A percentile compares a stretch with the other conserved stretches of the same genome.
Conservation (phyloP, 2,797 vertebrate genomes). For the Anolis apletophallus region DNA sequence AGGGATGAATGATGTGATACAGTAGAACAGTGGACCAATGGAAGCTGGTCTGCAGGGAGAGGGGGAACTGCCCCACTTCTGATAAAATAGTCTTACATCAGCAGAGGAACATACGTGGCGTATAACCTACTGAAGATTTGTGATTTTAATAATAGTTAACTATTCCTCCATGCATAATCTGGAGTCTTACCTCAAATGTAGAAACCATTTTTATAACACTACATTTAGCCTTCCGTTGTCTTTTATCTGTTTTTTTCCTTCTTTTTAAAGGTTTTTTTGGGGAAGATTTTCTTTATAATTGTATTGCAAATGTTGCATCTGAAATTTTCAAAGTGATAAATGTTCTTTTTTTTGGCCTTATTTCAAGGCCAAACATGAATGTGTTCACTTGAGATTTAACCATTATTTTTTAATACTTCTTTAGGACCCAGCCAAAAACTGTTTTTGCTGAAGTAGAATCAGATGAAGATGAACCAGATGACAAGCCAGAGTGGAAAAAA, state of each 20-base stretch:
- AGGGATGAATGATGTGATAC: no score
- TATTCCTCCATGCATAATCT: not conserved
- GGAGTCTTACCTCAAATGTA: not conserved
- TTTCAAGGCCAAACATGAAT: conserved; percentile 38
- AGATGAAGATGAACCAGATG: conserved; percentile 92
- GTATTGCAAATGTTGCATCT: no score
- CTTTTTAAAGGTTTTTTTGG: no score
- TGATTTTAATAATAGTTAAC: no score
- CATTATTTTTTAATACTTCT: conserved; percentile 65
- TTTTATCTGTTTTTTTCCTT: not conserved
- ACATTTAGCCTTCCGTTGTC: not conserved
- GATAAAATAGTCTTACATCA: not conserved
- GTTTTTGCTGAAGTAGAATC: conserved; percentile 93
- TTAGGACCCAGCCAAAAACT: conserved; percentile 93
- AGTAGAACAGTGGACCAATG: no score
- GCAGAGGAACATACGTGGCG: not conserved
- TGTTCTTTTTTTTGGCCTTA: not conserved
- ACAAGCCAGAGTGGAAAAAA: conserved; percentile 98
- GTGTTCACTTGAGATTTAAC: conserved; percentile 3
- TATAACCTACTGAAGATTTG: not conserved
- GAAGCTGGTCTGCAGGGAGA: not conserved
- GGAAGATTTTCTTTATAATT: no score
- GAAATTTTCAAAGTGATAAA: not conserved
- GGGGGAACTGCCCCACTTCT: not conserved
- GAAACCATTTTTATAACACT: not conserved